These are phyloP conservation scores for Microctenopoma stevenorrisi DNA, from an alignment of 2,797 vertebrate genomes.

Conservation along the genomic window DNA sequence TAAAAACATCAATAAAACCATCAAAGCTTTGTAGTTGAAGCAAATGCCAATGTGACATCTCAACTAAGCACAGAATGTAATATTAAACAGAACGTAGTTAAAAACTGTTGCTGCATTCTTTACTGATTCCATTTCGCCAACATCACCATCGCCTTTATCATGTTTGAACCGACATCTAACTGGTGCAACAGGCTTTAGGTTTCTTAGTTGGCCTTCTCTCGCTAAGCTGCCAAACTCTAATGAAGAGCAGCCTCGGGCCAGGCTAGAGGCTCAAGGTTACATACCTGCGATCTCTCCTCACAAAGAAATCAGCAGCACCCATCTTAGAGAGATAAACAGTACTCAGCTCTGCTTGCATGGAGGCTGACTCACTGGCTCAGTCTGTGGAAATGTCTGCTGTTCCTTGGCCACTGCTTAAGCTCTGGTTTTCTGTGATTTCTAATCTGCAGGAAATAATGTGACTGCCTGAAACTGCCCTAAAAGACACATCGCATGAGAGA, in stretches of 20 bases:
- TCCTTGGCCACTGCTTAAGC: slow-evolving; percentile 50
- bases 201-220: slow-evolving; percentile 44
- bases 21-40: slow-evolving; percentile 15
- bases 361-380: slow-evolving; percentile 67
- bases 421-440: slow-evolving; percentile 49
- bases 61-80: background rate
- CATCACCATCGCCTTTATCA: background rate
- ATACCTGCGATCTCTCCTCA: slow-evolving; percentile 54
- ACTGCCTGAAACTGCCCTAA: slow-evolving; percentile 35
- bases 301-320: slow-evolving; percentile 72
- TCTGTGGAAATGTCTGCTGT: slow-evolving; percentile 64
- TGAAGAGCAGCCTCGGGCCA: slow-evolving; percentile 63
- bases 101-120: slow-evolving; percentile 8
- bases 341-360: slow-evolving; percentile 59
- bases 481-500: slow-evolving; percentile 20
- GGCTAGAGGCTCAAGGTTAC: slow-evolving; percentile 64
- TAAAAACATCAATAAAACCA: background rate
- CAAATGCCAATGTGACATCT: slow-evolving; percentile 7
- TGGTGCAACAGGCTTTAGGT: slow-evolving; percentile 41
- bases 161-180: slow-evolving; percentile 39
- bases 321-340: slow-evolving; percentile 73
- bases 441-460: slow-evolving; percentile 47
- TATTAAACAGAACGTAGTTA: background rate
- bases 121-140: slow-evolving; percentile 31
- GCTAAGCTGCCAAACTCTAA: slow-evolving; percentile 48